Evolutionary conservation across 1,140 invertebrate genomes (phyloP), one percentile per base, ranked within the genome.

Genomic region (Lerema accius): DNA sequence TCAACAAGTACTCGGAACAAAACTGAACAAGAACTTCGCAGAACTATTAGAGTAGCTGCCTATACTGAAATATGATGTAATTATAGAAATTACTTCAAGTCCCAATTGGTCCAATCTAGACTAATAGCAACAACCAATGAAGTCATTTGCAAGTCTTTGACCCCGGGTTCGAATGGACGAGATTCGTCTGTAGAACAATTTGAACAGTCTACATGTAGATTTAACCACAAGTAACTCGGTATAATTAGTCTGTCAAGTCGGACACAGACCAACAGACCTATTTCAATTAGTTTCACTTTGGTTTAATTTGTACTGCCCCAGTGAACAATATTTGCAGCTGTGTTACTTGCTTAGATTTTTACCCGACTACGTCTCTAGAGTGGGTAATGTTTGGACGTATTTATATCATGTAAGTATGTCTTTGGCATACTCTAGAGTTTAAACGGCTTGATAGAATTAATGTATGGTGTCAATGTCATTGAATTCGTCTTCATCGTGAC

Each of bases 91-190:
- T 73, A 71, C 42, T 65, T 73, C 64, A 71, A 71, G 59, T 40
- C 71, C 50, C 76, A 82, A 78, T 79, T 82, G 69, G 64, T 69
- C 70, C 80, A 81, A 77, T 80, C 64, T 80, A 77, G 74, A 76
- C 73, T 82, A 77, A 73, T 76, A 77, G 68, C 61, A 56, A 71
- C 63, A 58, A 68, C 40, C 75, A 74, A 84, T 82, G 69, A 78
- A 79, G 69, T 72, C 68, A 76, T 78, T 83, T 76, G 73, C 72
- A 76, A 79, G 71, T 71, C 68, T 76, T 71, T 79, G 74, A 82
- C 76, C 72, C 65, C 65, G 40, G 35, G 55, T 23, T 64, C 45
- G 50, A 49, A 46, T 67, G 50, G 63, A 50, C 51, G 56, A 69
- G 67, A 64, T 70, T 66, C 61, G 42, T 61, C 55, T 56, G 60